A percentile compares a stretch with the other conserved stretches of the same genome.
Evolutionary conservation across 2,113 vertebrate genomes (phyloP).

Genomic region (Indri indri): DNA sequence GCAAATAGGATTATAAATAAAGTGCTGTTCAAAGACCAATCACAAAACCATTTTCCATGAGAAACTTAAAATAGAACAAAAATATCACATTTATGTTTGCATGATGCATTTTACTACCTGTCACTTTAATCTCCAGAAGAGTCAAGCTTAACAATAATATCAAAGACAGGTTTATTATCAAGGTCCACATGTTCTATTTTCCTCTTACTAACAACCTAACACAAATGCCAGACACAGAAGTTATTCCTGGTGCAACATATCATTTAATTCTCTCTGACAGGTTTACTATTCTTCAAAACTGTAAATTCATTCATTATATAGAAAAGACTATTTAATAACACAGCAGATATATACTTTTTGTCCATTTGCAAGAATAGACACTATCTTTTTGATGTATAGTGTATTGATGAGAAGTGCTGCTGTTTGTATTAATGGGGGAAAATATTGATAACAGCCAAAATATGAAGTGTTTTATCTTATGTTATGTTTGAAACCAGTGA

Average conservation of each 20-base stretch:
- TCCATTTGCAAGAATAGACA: conserved; percentile 27
- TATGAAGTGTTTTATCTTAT: conserved; percentile 25
- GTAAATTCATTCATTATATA: conserved; percentile 59
- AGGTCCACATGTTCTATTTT: conserved; percentile 7
- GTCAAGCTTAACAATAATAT: conserved; percentile 35
- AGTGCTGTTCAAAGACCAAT: conserved; percentile 55
- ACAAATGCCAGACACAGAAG: conserved; percentile 35
- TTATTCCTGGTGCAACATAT: conserved; percentile 40
- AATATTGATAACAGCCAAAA: conserved; percentile 29
- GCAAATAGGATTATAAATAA: conserved; percentile 62
- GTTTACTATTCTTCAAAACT: conserved; percentile 61
- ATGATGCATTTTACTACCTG: conserved; percentile 53
- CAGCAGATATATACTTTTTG: not conserved
- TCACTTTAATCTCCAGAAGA: conserved; percentile 46
- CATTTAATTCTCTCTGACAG: conserved; percentile 44
- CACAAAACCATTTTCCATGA: conserved; percentile 47
- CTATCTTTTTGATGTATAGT: not conserved
- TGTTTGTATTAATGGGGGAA: not conserved
- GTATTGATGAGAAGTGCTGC: not conserved
- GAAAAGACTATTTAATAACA: conserved; percentile 38
- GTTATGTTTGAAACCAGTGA: conserved; percentile 3
- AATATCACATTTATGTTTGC: not conserved
- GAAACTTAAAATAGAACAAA: conserved; percentile 68
- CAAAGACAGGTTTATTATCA: conserved; percentile 63
- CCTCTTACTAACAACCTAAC: conserved; percentile 43